phyloP scores from a whole-genome alignment of 2,888 invertebrate genomes.

The Cryptocheilus praepositus region DNA sequence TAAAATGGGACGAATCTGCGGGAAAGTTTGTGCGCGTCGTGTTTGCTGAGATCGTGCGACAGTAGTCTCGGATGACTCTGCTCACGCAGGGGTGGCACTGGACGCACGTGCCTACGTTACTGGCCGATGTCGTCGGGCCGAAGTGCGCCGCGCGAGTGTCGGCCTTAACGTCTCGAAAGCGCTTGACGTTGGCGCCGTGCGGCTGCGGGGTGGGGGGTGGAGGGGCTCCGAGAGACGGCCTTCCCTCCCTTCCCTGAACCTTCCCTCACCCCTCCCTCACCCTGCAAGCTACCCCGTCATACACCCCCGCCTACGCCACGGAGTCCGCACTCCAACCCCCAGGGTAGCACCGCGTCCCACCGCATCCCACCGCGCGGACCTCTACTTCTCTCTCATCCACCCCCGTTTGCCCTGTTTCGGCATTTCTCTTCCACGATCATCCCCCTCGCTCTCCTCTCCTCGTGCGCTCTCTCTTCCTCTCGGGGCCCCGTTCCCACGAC shows the following conservation, averaged over 20 bases:
- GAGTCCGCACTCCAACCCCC: constrained; percentile 5
- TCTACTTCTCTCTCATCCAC: constrained; percentile 7
- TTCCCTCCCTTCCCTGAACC: constrained; percentile 35
- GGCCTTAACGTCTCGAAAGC: constrained; percentile 64
- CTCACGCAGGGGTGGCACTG: not conserved
- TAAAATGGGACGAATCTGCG: not conserved
- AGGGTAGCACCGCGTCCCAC: constrained; percentile 8
- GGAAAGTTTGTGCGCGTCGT: not conserved
- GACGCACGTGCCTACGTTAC: constrained; percentile 47
- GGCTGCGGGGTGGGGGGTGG: constrained; percentile 46
- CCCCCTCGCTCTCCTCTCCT: too few relatives aligned
- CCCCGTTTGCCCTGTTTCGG: not conserved
- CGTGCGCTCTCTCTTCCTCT: not conserved
- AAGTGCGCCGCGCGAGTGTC: constrained; percentile 72
- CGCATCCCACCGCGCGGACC: constrained; percentile 13
- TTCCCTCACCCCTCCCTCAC: not conserved
- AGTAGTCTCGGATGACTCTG: too few relatives aligned
- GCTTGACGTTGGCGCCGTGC: constrained; percentile 62
- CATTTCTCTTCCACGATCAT: constrained; percentile 7
- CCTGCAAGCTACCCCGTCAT: not conserved
- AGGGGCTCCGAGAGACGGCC: constrained; percentile 36
- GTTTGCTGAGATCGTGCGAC: not conserved
- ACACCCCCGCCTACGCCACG: constrained; percentile 11
- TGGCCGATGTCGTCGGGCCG: constrained; percentile 67
- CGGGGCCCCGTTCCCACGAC: constrained; percentile 29